Conservation (phyloP, 2,888 invertebrate genomes). For the Zootermopsis nevadensis region DNA sequence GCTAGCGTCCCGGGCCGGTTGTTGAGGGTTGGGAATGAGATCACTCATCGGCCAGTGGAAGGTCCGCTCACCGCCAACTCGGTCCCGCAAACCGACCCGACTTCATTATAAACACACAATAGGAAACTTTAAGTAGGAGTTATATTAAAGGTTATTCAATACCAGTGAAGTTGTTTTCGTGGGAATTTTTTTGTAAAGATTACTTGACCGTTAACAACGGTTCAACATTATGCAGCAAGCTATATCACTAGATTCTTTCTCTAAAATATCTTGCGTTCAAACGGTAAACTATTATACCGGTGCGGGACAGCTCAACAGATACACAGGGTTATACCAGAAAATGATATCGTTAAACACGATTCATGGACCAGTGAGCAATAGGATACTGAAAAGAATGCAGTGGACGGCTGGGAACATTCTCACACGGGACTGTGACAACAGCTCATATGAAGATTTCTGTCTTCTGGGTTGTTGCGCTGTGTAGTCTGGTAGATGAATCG, state of each 20-base stretch:
- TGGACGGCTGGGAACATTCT: background rate
- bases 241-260: background rate
- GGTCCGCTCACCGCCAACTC: constrained; percentile 7
- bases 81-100: background rate
- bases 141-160: background rate
- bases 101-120: constrained; percentile 1
- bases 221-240: background rate
- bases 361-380: background rate
- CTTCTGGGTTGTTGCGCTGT: too few species aligned
- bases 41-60: background rate
- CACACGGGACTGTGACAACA: background rate
- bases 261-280: background rate
- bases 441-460: too few species aligned
- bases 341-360: background rate
- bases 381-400: too few species aligned
- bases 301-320: background rate
- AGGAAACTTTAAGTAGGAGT: background rate
- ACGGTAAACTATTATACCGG: background rate
- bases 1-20: constrained; percentile 11
- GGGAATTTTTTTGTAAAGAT: background rate
- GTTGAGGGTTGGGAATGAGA: background rate
- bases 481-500: too few species aligned
- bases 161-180: background rate
- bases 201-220: background rate
- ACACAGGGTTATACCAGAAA: background rate